Evolutionary conservation across 2,888 invertebrate genomes (phyloP).

Genomic region (Cetonia aurata): DNA sequence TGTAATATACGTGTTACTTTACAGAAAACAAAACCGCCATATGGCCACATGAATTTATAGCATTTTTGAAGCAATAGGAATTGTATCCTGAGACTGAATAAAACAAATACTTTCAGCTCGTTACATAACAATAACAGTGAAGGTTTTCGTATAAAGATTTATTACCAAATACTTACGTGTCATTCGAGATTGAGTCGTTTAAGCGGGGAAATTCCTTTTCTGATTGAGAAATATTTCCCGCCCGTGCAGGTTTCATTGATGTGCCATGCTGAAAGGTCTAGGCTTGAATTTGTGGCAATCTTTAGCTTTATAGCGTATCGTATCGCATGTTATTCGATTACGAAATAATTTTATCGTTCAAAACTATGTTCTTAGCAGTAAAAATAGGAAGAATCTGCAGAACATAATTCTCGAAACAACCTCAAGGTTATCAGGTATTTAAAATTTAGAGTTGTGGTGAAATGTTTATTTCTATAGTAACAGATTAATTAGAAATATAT

Average conservation of each 20-base stretch:
- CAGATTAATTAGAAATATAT: too few species aligned
- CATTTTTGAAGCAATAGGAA: background rate
- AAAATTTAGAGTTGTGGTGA: too few species aligned
- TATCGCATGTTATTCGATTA: background rate
- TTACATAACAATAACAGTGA: too few species aligned
- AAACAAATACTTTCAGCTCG: too few species aligned
- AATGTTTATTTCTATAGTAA: background rate
- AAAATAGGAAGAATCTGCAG: background rate
- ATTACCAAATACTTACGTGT: background rate
- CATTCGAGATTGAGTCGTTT: conserved; percentile 26
- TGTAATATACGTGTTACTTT: background rate
- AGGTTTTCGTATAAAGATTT: background rate
- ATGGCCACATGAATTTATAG: conserved; percentile 3
- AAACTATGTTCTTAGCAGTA: background rate
- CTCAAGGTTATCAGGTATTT: too few species aligned
- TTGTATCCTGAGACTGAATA: too few species aligned
- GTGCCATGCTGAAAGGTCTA: too few species aligned
- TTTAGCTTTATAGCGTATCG: background rate
- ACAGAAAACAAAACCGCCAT: conserved; percentile 4
- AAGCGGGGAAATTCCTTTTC: conserved; percentile 16
- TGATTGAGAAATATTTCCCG: conserved; percentile 25
- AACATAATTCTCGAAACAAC: too few species aligned
- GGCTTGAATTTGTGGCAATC: background rate
- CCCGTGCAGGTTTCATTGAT: too few species aligned
- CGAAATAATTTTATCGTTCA: background rate